Conservation (phyloP, 2,888 invertebrate species). For the Zootermopsis nevadensis region DNA sequence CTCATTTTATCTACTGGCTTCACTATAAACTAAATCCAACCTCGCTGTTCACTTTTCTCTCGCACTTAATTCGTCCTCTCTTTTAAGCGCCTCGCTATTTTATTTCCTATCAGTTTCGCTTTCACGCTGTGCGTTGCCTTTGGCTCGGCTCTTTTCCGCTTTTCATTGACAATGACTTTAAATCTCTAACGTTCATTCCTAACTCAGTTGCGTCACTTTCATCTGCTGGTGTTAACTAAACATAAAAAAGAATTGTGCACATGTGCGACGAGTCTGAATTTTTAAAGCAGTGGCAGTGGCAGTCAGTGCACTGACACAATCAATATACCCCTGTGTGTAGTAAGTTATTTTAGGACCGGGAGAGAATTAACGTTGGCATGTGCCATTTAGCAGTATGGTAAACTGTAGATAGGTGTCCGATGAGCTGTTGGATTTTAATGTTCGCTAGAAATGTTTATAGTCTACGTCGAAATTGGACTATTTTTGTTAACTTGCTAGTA, state of each 20-base stretch:
- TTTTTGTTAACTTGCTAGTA: neutral
- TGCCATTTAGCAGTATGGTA: neutral
- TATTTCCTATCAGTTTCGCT: neutral
- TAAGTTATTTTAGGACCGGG: neutral
- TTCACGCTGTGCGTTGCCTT: neutral
- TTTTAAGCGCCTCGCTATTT: neutral
- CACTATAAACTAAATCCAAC: neutral
- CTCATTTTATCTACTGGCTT: neutral
- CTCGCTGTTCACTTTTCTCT: neutral
- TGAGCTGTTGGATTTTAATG: neutral
- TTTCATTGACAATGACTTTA: slow-evolving; percentile 32
- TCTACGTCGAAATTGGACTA: neutral
- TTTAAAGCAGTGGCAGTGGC: neutral
- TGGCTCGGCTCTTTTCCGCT: neutral
- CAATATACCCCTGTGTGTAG: neutral
- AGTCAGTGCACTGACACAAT: neutral
- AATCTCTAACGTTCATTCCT: slow-evolving; percentile 16
- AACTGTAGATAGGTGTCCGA: neutral
- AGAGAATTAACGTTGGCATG: neutral
- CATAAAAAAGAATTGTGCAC: neutral
- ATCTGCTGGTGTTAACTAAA: neutral
- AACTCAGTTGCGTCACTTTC: slow-evolving; percentile 25
- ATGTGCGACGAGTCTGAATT: neutral
- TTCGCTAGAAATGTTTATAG: neutral
- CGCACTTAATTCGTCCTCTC: slow-evolving; percentile 5